Evolutionary conservation across 2,113 vertebrate species (phyloP), one percentile per base, ranked within the genome.

Genomic region (Otocyon megalotis): DNA sequence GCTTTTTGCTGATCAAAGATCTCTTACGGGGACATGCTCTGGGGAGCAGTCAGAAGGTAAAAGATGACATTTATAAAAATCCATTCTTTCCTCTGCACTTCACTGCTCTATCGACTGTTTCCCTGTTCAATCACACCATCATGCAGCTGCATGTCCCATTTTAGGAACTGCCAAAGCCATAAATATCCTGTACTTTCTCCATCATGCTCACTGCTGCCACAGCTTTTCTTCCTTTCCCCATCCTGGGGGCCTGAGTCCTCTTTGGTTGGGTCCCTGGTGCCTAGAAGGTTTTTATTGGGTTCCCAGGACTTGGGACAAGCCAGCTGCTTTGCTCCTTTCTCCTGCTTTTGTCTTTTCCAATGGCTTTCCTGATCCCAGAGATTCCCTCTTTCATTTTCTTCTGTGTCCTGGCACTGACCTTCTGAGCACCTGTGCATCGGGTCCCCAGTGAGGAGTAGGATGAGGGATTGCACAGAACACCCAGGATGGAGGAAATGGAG

Each of bases 21-120:
- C 88, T 92, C 79, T 53, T 50, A n/a, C 80, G 71, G 82, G 60
- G 7, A 69, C 30, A 50, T 0, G 11, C 89, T 79, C 79, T 28
- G 65, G 54, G 58, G 43, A 93, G 50, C 82, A 92, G 86, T 96
- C 88, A 91, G 85, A 93, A 97, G 84, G 89, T 94, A 58, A 89
- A 79, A 37, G 67, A 80, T 84, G 74, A 69, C 79, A 92, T 93
- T 97, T 95, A 87, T 19, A 88, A 80, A 94, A 94, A 89, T 79
- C 93, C 72, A 80, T 93, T 92, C 74, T 92, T 93, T 94, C 82
- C 81, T 91, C 43, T 60, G 48, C 8, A 54, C 63, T 65, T 96
- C 53, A 35, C 43, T 20, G 83, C 62, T 80, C 60, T 93, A 71
- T 54, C 72, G 96, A 90, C 93, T 56, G 3, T 92, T 96, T 94